These are phyloP conservation scores for Coptodon rendalli DNA, from an alignment of 2,113 vertebrate genomes.

Conservation along the genomic window DNA sequence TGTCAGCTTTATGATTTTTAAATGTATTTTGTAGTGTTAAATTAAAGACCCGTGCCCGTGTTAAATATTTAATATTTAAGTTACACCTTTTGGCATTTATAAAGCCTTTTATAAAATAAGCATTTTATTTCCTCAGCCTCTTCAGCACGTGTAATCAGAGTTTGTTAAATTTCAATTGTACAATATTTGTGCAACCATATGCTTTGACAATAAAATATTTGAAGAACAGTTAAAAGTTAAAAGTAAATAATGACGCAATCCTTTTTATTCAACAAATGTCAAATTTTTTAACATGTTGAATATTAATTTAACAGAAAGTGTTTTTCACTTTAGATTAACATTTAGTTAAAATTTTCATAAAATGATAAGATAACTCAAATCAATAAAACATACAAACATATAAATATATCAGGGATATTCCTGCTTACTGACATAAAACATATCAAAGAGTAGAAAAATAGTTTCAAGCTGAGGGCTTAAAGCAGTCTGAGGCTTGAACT, in stretches of 20 bases:
- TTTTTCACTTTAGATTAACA: not conserved
- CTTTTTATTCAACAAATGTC: not conserved
- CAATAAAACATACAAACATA: too few relatives aligned
- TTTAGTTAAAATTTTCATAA: not conserved
- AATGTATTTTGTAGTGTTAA: not conserved
- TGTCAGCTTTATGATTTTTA: not conserved
- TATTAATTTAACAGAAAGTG: not conserved
- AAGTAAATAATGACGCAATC: not conserved
- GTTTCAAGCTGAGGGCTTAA: not conserved
- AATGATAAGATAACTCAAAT: not conserved
- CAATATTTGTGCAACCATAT: not conserved
- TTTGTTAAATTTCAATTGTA: not conserved
- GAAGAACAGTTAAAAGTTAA: not conserved
- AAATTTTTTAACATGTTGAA: not conserved
- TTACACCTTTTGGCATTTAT: not conserved
- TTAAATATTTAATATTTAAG: fast-evolving
- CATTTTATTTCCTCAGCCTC: not conserved
- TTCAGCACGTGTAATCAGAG: not conserved
- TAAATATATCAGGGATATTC: too few relatives aligned
- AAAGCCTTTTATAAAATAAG: not conserved
- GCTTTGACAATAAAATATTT: not conserved
- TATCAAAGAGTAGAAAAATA: not conserved
- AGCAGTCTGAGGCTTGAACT: not conserved
- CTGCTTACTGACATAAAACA: too few relatives aligned
- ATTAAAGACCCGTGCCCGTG: not conserved